phyloP scores from a whole-genome alignment of 1,140 invertebrate species.

The Drosophila kurseongensis region DNA sequence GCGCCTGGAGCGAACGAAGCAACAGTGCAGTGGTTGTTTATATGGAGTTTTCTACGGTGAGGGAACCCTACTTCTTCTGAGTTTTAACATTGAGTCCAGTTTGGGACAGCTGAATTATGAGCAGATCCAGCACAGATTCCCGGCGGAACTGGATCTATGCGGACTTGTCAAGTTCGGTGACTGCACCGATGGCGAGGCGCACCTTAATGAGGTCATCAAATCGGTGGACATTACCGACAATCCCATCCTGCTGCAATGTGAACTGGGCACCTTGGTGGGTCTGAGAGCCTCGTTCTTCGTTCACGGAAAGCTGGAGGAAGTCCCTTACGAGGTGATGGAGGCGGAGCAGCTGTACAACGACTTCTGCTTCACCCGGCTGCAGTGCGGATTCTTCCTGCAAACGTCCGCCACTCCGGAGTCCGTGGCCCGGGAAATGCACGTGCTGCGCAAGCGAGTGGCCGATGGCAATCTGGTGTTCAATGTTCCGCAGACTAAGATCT shows the following conservation, averaged over 20 bases:
- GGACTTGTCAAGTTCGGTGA: constrained; percentile 89
- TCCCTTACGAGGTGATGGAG: constrained; percentile 87
- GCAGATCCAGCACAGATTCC: constrained; percentile 88
- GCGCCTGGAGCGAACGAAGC: constrained; percentile 86
- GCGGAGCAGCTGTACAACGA: constrained; percentile 87
- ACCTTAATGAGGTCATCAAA: constrained; percentile 88
- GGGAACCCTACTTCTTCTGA: constrained; percentile 88
- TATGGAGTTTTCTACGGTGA: constrained; percentile 90
- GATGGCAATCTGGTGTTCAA: constrained; percentile 78
- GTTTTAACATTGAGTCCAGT: constrained; percentile 87
- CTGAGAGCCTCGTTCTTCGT: constrained; percentile 88
- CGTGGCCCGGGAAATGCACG: constrained; percentile 86
- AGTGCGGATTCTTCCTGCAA: constrained; percentile 86
- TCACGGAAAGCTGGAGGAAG: constrained; percentile 89
- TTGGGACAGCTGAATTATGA: constrained; percentile 85
- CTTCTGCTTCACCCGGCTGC: constrained; percentile 88
- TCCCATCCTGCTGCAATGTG: constrained; percentile 88
- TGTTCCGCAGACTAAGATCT: constrained; percentile 68
- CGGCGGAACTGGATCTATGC: constrained; percentile 90
- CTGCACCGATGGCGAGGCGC: constrained; percentile 85
- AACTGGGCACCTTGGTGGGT: constrained; percentile 86
- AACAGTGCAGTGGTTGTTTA: constrained; percentile 88
- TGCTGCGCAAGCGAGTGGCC: constrained; percentile 86
- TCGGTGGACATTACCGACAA: constrained; percentile 91
- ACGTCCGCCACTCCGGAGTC: constrained; percentile 86